Conservation (phyloP, 2,797 vertebrate species). For the Falco rusticolus region DNA sequence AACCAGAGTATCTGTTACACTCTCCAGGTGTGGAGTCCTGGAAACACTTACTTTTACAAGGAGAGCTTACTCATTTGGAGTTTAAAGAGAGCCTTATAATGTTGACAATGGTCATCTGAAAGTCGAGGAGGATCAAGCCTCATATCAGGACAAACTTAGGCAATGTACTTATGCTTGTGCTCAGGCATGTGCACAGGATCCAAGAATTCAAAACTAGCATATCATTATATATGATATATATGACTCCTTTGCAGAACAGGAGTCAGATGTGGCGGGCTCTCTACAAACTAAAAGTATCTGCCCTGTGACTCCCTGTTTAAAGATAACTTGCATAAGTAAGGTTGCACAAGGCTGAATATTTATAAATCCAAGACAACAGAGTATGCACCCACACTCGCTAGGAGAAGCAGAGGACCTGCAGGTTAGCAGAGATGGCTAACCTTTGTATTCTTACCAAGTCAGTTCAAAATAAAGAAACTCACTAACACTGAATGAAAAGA, state of each 20-base stretch:
- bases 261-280: background rate
- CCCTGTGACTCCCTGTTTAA: background rate
- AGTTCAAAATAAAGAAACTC: background rate
- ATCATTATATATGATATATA: too few relatives aligned
- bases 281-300: background rate
- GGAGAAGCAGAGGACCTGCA: background rate
- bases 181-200: background rate
- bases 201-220: background rate
- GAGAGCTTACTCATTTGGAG: background rate
- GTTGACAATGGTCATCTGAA: background rate
- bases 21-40: background rate
- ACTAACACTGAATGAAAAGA: background rate
- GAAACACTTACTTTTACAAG: background rate
- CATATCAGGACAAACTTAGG: background rate
- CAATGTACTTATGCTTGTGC: fast-evolving
- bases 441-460: background rate
- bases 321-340: background rate
- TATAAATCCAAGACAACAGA: background rate
- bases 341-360: background rate
- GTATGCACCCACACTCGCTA: fast-evolving
- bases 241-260: background rate
- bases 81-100: background rate
- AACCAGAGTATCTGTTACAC: background rate
- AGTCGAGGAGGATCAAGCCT: background rate
- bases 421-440: background rate